These are phyloP conservation scores for Otolemur garnettii DNA, from an alignment of 2,113 vertebrate species.

Conservation along the genomic window DNA sequence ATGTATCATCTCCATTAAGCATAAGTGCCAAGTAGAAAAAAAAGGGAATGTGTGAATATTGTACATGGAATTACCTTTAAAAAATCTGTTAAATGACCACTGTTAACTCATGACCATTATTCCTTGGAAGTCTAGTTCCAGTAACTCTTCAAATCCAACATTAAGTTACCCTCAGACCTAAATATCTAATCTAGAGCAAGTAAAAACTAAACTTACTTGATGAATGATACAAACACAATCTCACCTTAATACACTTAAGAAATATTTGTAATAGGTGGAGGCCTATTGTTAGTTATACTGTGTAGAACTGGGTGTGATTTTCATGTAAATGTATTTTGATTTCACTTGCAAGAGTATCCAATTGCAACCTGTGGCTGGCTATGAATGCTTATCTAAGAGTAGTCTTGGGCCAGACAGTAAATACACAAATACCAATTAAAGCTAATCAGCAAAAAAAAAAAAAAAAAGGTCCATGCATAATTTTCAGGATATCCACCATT, in stretches of 20 bases:
- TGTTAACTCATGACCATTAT: neutral
- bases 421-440: no score
- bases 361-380: no score
- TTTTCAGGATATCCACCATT: no score
- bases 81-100: slow-evolving; percentile 32
- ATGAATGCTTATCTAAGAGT: no score
- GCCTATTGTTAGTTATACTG: neutral
- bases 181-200: neutral
- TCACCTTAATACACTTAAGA: slow-evolving; percentile 25
- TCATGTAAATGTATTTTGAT: slow-evolving; percentile 24
- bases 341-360: neutral
- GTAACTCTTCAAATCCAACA: neutral
- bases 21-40: neutral
- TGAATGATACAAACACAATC: neutral
- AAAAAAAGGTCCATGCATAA: no score
- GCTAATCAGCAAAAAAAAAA: no score
- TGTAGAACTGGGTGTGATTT: neutral
- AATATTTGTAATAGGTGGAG: neutral
- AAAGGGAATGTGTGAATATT: neutral
- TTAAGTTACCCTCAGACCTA: slow-evolving; percentile 18
- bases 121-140: no score
- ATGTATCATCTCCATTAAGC: neutral
- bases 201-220: neutral
- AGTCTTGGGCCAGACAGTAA: no score
- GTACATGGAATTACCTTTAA: slow-evolving; percentile 19